Evolutionary conservation across 1,140 invertebrate genomes (phyloP), one percentile per base, ranked within the genome.

Genomic region (Paraescarpia echinospica): DNA sequence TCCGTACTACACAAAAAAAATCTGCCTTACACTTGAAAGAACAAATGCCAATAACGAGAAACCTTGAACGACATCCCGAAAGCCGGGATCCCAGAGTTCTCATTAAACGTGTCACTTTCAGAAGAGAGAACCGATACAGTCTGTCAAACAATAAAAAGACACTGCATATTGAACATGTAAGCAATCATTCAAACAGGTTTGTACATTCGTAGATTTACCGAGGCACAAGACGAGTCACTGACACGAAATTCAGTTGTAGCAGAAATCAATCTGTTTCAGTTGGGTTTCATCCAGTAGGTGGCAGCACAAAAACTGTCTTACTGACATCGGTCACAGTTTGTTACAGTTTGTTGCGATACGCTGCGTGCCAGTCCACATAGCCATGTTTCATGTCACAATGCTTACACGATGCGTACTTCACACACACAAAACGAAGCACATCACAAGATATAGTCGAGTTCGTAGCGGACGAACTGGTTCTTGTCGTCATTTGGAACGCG

Each of bases 381-480:
- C 4, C 22, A 4, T 77, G 12, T 77, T 27, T 4, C 59, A 14
- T 18, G 59, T 31, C 59, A 77, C 27, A 31, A 77, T 0, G 59
- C 59, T 77, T 31, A 77, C 27, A 27, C 27, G 22, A 77, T 0
- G 59, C 59, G 8, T 31, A 77, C 27, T 22, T 77, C 59, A 31
- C 14, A 90, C 34, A 90, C 14, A 34, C 34, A 90, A 90, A 2
- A 41, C 90, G 33, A 90, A 41, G 18, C 18, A 34, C 35, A 34
- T 90, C 90, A 99, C 93, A 99, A 96, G 94, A 98, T 97, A 96
- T 99, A 99, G 96, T 99, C 99, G 94, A 99, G 96, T 96, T 99
- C 99, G 96, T 99, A 99, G 96, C 99, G 97, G 94, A 98, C 97
- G 96, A 98, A 99, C 94, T 98, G 97, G 96, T 99, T 99, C 96